Evolutionary conservation across 2,797 vertebrate species (phyloP).

Genomic region (Spheniscus humboldti): DNA sequence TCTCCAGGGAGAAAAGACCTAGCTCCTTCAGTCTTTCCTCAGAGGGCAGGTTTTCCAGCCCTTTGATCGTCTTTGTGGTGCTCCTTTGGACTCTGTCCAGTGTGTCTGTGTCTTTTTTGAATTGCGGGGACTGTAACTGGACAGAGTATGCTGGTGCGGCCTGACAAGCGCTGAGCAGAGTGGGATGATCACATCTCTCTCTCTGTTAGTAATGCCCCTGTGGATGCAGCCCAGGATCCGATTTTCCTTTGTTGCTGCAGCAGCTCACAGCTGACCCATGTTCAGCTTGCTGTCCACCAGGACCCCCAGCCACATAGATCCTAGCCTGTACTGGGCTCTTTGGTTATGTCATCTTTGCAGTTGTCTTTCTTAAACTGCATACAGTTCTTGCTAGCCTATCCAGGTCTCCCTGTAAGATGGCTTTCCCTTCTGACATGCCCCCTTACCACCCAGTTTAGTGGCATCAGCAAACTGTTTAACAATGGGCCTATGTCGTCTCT

Average conservation of each 20-base stretch:
- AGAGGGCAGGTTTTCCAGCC: not conserved
- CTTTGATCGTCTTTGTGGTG: not conserved
- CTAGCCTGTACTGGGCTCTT: not conserved
- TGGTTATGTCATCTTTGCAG: not conserved
- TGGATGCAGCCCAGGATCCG: not conserved
- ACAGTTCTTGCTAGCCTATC: not conserved
- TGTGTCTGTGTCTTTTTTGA: not conserved
- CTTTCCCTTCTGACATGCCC: not conserved
- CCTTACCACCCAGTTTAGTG: not conserved
- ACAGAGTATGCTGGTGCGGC: not conserved
- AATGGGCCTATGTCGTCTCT: not conserved
- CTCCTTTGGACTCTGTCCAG: not conserved
- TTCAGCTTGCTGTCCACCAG: not conserved
- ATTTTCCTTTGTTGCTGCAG: not conserved
- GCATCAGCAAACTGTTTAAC: not conserved
- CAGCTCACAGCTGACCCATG: fast-evolving
- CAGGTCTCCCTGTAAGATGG: not conserved
- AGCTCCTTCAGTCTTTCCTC: not conserved
- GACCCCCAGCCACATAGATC: not conserved
- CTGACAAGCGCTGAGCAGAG: not conserved
- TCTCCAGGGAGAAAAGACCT: not conserved
- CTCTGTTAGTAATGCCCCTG: not conserved
- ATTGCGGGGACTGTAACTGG: not conserved
- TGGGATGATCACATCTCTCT: not conserved
- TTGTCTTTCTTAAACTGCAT: not conserved